Base-by-base conservation (phyloP, 2,113 vertebrate genomes). In the Ranitomeya imitator region DNA sequence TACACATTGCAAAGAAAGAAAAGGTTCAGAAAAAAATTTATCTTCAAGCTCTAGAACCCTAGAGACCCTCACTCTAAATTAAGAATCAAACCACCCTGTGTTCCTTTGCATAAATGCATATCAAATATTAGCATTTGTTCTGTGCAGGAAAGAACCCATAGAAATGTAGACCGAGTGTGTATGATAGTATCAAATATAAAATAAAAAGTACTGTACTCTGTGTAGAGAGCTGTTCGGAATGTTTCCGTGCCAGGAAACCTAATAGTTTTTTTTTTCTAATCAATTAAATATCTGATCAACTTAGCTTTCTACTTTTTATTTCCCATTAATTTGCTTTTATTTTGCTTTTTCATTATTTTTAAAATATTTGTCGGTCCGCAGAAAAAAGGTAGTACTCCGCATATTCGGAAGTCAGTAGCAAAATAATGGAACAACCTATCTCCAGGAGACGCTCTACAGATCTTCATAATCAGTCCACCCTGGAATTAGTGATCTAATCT, bases 51-150 rank as follows among this genome's bases (percentile, higher is more conserved):
- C n/a, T 79, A 45, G 65, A 79, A 69, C 85, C 54, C 85, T 52
- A 13, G 85, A 63, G 85, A 86, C 59, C 45, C 21, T 51, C 61
- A 51, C 85, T 80, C 85, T 86, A 86, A 86, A 86, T 86, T 86
- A 86, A 80, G 76, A 80, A 86, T 86, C 85, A 86, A 86, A 86
- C 78, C 73, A 80, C 21, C 63, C 45, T 52, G 59, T 86, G 85
- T 86, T 86, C 61, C 77, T 86, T 86, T 86, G 77, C 77, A 86
- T 86, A 86, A 86, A 78, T 86, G 85, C 85, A 86, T 86, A 78
- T 86, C 74, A 78, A 86, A 86, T 86, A 79, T 86, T 78, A 79
- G 74, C 37, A 52, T 86, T 78, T 76, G 52, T 54, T 73, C 83
- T 57, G 37, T 54, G 85, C 54, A 78, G 73, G 85, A 14, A 52